Evolutionary conservation across 2,113 vertebrate species (phyloP), one percentile per base, ranked within the genome.

Genomic region (Equus przewalskii): DNA sequence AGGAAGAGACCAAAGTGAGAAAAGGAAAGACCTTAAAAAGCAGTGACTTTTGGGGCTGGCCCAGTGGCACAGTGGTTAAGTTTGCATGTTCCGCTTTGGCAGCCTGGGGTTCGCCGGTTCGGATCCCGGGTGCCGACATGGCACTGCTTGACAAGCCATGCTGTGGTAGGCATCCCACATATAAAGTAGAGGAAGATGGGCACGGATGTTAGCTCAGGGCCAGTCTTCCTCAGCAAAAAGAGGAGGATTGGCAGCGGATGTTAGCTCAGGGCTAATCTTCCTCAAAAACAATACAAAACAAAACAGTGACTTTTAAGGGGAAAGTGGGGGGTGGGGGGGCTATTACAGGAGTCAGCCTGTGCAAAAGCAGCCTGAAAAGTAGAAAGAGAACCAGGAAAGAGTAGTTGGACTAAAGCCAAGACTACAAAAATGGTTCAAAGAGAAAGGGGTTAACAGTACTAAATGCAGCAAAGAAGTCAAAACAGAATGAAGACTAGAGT

Each of bases 11-110:
- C 7, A 82, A 51, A 80, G 46, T 72, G 46, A 62, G 41, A 72
- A 82, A 62, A 80, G 33, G 33, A 83, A 93, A 93, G 21, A 85
- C 51, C 12, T 93, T 67, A 69, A 56, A 83, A 93, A 93, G 33
- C 56, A 88, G 36, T 81, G 69, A 92, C 6, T 51, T 73, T 80
- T 80, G 12, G 49, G 49, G 11, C 49, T 3, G 49, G 49, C 49
- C 49, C 49, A 9, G 49, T 12, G 10, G 49, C 49, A 11, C 13
- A 51, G 10, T 12, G 10, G 49, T 51, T 51, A 51, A 51, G 49
- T 51, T 1, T 12, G 49, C 10, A 12, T 12, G 49, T 12, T 51
- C 49, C 49, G 10, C 49, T 51, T 12, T 51, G 49, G 49, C 11
- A 3, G 49, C 49, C 49, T 12, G 49, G 49, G 36, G 36, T 41